Percentiles rank a stretch among this genome's conserved stretches.
Conservation (phyloP, 2,888 invertebrate genomes). For the Cosmia pyralina region DNA sequence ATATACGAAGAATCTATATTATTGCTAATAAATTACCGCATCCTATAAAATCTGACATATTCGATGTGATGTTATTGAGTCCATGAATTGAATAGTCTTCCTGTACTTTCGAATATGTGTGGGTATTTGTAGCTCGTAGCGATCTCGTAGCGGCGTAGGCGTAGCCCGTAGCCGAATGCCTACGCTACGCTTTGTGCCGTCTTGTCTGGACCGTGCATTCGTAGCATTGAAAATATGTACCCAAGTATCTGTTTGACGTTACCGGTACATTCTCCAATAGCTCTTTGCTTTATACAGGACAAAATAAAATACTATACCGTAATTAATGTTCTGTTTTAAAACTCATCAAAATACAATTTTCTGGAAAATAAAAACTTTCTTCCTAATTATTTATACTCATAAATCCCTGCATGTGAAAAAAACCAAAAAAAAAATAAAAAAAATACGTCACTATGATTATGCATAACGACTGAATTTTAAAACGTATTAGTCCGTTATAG, state of each 20-base stretch:
- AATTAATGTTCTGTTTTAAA: not conserved
- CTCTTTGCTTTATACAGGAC: too few species aligned
- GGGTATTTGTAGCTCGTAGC: slow-evolving; percentile 46
- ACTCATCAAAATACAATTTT: slow-evolving; percentile 4
- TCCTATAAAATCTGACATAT: slow-evolving; percentile 10
- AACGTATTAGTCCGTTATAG: slow-evolving; percentile 36
- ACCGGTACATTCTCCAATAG: not conserved
- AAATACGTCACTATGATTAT: slow-evolving; percentile 27
- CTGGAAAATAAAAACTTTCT: not conserved
- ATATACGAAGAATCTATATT: slow-evolving; percentile 43
- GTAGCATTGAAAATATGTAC: not conserved
- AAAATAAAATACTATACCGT: not conserved
- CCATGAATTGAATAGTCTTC: slow-evolving; percentile 19
- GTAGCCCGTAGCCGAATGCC: slow-evolving; percentile 19
- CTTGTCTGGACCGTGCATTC: slow-evolving; percentile 21
- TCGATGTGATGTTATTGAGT: slow-evolving; percentile 17
- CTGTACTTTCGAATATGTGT: slow-evolving; percentile 7
- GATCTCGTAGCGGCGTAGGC: slow-evolving; percentile 35
- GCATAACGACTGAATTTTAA: slow-evolving; percentile 50
- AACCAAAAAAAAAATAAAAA: too few species aligned
- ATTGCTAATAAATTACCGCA: slow-evolving; percentile 33
- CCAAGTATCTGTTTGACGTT: not conserved
- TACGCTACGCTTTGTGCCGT: slow-evolving; percentile 28
- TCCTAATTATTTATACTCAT: not conserved
- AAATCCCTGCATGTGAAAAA: not conserved